These are phyloP conservation scores for Pyrochroa serraticornis DNA, from an alignment of 2,888 invertebrate species.

Conservation along the genomic window DNA sequence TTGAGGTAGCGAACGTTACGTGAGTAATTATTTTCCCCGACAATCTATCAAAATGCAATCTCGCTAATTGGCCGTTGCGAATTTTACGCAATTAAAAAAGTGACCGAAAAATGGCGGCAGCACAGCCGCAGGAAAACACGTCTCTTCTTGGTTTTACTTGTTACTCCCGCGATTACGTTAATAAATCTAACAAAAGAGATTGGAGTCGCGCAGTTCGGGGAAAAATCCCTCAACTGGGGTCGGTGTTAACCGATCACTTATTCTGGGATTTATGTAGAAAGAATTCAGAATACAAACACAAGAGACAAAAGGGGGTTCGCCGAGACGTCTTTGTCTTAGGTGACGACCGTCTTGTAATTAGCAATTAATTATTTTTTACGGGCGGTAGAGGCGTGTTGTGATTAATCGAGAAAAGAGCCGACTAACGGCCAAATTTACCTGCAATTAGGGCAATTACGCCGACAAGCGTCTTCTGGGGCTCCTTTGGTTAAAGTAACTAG, in stretches of 20 bases:
- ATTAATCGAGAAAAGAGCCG: too few species aligned
- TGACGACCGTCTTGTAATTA: constrained; percentile 15
- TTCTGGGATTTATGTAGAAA: constrained; percentile 57
- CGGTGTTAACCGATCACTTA: constrained; percentile 59
- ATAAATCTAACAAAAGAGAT: constrained; percentile 57
- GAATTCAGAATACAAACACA: constrained; percentile 56
- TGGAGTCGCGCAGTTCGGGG: constrained; percentile 52
- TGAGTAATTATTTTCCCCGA: constrained; percentile 29
- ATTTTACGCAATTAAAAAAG: background rate
- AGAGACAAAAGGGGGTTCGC: constrained; percentile 36
- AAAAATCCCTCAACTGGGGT: constrained; percentile 58
- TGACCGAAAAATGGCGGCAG: background rate
- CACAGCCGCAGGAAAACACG: constrained; percentile 6
- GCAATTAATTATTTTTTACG: constrained; percentile 9
- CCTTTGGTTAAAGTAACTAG: too few species aligned
- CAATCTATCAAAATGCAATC: constrained; percentile 32
- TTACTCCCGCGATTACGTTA: constrained; percentile 58
- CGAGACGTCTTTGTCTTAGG: background rate
- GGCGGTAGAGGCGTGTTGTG: too few species aligned
- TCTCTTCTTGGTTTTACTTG: constrained; percentile 49
- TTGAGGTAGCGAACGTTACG: constrained; percentile 22
- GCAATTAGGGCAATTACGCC: too few species aligned
- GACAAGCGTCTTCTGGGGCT: too few species aligned
- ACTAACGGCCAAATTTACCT: too few species aligned
- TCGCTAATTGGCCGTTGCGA: constrained; percentile 18